phyloP scores from a whole-genome alignment of 2,888 invertebrate genomes.

The Epinotia nisella region DNA sequence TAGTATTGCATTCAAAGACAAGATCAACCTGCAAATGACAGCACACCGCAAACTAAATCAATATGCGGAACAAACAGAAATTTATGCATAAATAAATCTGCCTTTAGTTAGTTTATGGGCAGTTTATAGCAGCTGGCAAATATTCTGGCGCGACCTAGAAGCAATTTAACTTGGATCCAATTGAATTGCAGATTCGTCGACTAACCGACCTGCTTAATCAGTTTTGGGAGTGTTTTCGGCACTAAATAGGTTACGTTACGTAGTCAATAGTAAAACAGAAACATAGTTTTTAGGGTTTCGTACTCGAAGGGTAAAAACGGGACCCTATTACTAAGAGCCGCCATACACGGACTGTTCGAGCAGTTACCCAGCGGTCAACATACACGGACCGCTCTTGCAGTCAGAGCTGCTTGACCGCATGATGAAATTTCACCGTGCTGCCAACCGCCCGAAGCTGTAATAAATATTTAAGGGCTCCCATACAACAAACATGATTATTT shows the following conservation, averaged over 20 bases:
- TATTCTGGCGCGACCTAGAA: constrained; percentile 65
- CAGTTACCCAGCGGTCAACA: too few relatives aligned
- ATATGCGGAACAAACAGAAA: constrained; percentile 47
- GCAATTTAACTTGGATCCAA: constrained; percentile 65
- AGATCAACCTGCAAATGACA: constrained; percentile 31
- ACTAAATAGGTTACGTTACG: constrained; percentile 21
- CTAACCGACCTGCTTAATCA: constrained; percentile 42
- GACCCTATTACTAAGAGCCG: too few relatives aligned
- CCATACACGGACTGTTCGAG: too few relatives aligned
- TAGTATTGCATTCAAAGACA: constrained; percentile 1
- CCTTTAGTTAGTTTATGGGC: constrained; percentile 66
- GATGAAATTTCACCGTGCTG: too few relatives aligned
- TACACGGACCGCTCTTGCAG: too few relatives aligned
- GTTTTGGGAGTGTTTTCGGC: constrained; percentile 36
- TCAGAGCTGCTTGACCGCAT: too few relatives aligned
- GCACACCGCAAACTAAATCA: constrained; percentile 38
- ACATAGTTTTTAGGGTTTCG: too few relatives aligned
- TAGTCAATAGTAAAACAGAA: neutral
- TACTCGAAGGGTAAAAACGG: too few relatives aligned
- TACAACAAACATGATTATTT: too few relatives aligned
- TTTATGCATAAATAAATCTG: constrained; percentile 68
- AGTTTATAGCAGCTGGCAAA: constrained; percentile 71
- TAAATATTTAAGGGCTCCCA: too few relatives aligned
- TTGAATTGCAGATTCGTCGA: constrained; percentile 69
- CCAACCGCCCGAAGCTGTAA: too few relatives aligned